Conservation (phyloP, 2,113 vertebrate species). For the Equus przewalskii region DNA sequence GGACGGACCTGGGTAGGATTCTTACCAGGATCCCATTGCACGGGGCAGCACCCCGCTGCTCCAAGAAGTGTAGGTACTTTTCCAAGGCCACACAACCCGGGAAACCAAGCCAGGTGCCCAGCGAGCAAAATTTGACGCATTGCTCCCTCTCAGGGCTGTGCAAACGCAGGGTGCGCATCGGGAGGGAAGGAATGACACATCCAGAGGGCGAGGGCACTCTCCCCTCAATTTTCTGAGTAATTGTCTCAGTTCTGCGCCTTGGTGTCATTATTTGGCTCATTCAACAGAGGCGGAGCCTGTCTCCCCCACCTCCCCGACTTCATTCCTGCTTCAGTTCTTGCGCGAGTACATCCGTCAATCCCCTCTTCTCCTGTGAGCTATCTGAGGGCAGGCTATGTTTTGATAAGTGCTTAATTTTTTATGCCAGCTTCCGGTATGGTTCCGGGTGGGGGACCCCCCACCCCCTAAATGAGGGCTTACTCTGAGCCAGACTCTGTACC, state of each 20-base stretch:
- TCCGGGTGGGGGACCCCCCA: rapidly evolving
- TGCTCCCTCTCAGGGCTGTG: background rate
- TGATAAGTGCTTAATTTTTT: background rate
- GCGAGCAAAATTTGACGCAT: background rate
- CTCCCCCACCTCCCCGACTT: background rate
- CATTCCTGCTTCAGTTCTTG: background rate
- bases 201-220: rapidly evolving
- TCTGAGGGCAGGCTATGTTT: background rate
- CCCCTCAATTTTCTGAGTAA: background rate
- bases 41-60: rapidly evolving
- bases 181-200: too few species aligned
- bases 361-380: too few species aligned
- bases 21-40: rapidly evolving
- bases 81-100: background rate
- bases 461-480: rapidly evolving
- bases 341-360: rapidly evolving
- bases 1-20: too few species aligned
- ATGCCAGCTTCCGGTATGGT: rapidly evolving
- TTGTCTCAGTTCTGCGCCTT: background rate
- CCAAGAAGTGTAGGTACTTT: too few species aligned
- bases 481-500: background rate
- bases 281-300: background rate
- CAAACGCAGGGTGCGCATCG: background rate
- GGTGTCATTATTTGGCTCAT: too few species aligned
- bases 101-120: background rate